Evolutionary conservation across 2,797 vertebrate species (phyloP).

Genomic region (Xenops minutus): DNA sequence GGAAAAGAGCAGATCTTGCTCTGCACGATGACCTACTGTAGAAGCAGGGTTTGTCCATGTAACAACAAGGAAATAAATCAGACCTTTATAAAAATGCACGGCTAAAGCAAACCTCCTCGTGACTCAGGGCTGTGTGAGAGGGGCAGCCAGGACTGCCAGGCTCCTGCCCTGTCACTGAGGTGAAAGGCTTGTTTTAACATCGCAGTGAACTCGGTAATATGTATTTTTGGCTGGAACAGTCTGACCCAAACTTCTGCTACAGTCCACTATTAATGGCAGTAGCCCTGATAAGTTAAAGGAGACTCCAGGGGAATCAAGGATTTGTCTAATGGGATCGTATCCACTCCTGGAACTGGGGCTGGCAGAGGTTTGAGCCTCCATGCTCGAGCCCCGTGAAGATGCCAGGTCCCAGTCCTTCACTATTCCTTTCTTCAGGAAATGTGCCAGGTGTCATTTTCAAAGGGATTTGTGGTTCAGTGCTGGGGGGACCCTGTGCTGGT

Average conservation of each 20-base stretch:
- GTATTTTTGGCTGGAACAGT: conserved; percentile 11
- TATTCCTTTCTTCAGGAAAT: not conserved
- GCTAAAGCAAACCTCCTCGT: not conserved
- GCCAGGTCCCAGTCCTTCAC: not conserved
- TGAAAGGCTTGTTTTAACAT: not conserved
- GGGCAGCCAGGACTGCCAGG: not conserved
- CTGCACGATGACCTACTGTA: not conserved
- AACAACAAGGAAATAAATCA: not conserved
- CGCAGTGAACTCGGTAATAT: not conserved
- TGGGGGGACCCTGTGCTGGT: accelerated
- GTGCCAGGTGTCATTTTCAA: too few species aligned
- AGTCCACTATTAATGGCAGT: not conserved
- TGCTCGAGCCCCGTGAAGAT: not conserved
- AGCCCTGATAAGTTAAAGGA: not conserved
- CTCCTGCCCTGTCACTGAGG: not conserved
- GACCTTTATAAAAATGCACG: not conserved
- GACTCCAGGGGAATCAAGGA: not conserved
- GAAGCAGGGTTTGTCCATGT: not conserved
- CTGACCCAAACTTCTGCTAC: not conserved
- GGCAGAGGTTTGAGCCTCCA: not conserved
- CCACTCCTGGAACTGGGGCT: not conserved
- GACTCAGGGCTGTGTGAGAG: not conserved
- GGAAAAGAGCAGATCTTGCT: not conserved
- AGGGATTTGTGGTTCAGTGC: not conserved
- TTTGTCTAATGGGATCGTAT: not conserved